These are phyloP conservation scores for Drosophila malerkotliana DNA, from an alignment of 1,140 invertebrate species.

Conservation along the genomic window DNA sequence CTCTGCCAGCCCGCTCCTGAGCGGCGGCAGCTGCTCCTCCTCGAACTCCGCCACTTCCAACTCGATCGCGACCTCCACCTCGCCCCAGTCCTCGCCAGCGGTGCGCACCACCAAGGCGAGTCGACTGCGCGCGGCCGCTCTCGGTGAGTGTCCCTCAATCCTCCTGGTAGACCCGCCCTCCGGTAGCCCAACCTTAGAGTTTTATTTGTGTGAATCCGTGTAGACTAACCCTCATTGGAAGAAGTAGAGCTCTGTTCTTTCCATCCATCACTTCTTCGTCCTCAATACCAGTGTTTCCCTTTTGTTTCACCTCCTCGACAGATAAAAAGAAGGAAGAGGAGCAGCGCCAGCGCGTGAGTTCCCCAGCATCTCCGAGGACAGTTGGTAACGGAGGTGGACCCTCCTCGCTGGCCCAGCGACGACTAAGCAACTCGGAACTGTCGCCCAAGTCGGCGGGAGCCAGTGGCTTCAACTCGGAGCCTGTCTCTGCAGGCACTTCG, in stretches of 20 bases:
- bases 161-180: background rate
- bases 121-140: slow-evolving; percentile 87
- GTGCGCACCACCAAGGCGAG: slow-evolving; percentile 89
- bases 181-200: slow-evolving; percentile 2
- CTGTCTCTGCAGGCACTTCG: slow-evolving; percentile 11
- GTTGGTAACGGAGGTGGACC: slow-evolving; percentile 23
- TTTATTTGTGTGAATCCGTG: background rate
- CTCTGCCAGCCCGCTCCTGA: slow-evolving; percentile 53
- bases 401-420: slow-evolving; percentile 17
- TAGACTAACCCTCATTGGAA: background rate
- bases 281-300: slow-evolving; percentile 16
- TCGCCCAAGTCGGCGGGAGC: slow-evolving; percentile 49
- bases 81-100: slow-evolving; percentile 64
- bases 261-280: slow-evolving; percentile 8
- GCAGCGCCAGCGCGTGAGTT: slow-evolving; percentile 57
- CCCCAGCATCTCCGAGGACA: slow-evolving; percentile 44
- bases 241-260: background rate
- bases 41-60: slow-evolving; percentile 45
- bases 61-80: slow-evolving; percentile 55
- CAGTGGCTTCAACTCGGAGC: slow-evolving; percentile 59
- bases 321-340: slow-evolving; percentile 81
- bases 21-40: slow-evolving; percentile 50
- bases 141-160: slow-evolving; percentile 67
- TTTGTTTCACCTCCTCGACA: slow-evolving; percentile 13
- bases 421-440: slow-evolving; percentile 58